phyloP scores from a whole-genome alignment of 64 coral and sea anemone genomes.

The Exaiptasia diaphana region DNA sequence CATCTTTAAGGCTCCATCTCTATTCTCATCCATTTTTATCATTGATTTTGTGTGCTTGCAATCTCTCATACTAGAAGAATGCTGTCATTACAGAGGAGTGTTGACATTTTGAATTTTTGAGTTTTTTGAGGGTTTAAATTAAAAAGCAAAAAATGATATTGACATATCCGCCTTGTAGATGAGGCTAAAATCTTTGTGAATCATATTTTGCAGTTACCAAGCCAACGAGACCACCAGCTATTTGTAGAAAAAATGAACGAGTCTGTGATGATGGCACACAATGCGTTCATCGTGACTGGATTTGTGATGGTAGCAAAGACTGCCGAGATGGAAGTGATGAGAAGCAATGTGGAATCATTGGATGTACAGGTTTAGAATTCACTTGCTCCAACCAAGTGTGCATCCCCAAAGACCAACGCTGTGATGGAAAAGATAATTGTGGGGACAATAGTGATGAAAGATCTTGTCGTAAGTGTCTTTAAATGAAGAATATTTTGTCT shows the following conservation, averaged over 20 bases:
- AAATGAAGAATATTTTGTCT: no score
- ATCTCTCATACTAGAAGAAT: no score
- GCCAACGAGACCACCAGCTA: constrained; percentile 11
- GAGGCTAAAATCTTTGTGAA: no score
- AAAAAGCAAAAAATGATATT: no score
- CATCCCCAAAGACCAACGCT: constrained; percentile 56
- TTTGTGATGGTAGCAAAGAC: constrained; percentile 78
- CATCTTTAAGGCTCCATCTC: no score
- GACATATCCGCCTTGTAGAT: no score
- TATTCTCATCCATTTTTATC: no score
- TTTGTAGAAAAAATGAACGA: constrained; percentile 59
- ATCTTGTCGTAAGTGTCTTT: constrained; percentile 79
- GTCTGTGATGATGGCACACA: constrained; percentile 53
- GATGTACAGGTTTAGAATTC: constrained; percentile 60
- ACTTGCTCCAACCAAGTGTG: constrained; percentile 67
- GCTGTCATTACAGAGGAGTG: no score
- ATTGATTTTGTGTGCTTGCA: no score
- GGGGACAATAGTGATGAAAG: constrained; percentile 85
- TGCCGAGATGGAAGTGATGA: constrained; percentile 84
- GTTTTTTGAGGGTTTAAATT: no score
- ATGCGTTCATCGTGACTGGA: constrained; percentile 66
- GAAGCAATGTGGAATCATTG: constrained; percentile 55
- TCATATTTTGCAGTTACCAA: background rate
- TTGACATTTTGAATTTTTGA: background rate
- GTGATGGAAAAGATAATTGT: constrained; percentile 77